Base-by-base conservation (phyloP, 2,888 invertebrate genomes). In the Gnatocerus cornutus region DNA sequence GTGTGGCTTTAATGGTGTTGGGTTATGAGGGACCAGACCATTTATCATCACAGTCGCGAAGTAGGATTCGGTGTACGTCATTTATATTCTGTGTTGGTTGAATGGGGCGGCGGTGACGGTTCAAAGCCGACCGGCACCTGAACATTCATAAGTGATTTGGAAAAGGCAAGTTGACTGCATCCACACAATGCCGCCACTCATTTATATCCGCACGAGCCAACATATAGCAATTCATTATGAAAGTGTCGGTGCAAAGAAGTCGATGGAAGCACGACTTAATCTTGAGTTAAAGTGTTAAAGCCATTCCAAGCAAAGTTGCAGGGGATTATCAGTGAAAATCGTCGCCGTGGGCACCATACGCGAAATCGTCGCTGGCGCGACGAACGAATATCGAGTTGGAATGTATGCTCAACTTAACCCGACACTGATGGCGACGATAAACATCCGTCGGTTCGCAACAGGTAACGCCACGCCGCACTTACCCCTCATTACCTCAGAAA, bases 381-480 rank as follows among this genome's bases (percentile, higher is more conserved):
- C 21, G 58, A 58, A 65, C 64, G 69, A 52, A 64, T 65, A 65
- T 62, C 55, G 62, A 50, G 71, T 48, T 30, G 72, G 72, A 76
- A 76, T 72, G 77, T 78, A 79, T 80, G 79, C 79, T 78, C 77
- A 77, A 80, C 79, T 81, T 80, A 80, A 80, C 80, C 77, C 78
- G 80, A 79, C 81, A 74, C 80, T 79, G 81, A 82, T 81, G 77
- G 78, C 77, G 78, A 80, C 82, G 80, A 82, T 82, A 82, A 82
- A 82, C 80, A 81, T 81, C 79, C 80, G 77, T 75, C 75, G 78
- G 74, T 72, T 77, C 74, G 80, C 82, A 82, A 82, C 82, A 82
- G 82, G 82, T 82, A 21, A 82, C 78, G 77, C 75, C 72, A 74
- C 78, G 73, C 69, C 67, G 69, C 69, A 68, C 69, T 74, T 75